phyloP scores from a whole-genome alignment of 2,888 invertebrate species.

The Pristionchus mayeri region DNA sequence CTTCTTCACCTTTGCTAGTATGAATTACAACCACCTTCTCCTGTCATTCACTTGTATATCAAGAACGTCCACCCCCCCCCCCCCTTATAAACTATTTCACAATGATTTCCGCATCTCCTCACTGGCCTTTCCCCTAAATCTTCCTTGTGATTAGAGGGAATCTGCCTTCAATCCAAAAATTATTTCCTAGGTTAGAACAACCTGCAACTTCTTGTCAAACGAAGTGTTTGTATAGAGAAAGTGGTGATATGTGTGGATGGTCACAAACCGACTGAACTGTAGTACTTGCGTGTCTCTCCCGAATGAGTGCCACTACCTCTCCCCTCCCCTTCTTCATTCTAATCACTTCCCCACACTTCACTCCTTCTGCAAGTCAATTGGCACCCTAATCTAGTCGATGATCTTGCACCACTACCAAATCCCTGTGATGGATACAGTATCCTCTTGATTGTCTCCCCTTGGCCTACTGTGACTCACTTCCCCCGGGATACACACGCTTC shows the following conservation, averaged over 20 bases:
- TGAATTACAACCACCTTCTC: slow-evolving; percentile 22
- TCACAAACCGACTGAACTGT: not conserved
- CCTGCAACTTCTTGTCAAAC: not conserved
- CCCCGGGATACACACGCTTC: not conserved
- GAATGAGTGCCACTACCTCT: not conserved
- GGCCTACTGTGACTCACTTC: not conserved
- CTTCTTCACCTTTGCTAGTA: not conserved
- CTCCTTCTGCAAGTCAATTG: slow-evolving; percentile 13
- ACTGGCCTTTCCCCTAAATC: too few relatives aligned
- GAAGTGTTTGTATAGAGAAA: slow-evolving; percentile 3
- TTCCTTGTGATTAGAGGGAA: too few relatives aligned
- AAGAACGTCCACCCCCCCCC: too few relatives aligned
- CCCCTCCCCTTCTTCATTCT: slow-evolving; percentile 2
- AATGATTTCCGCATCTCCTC: too few relatives aligned
- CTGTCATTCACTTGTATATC: not conserved
- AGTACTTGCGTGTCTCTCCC: not conserved
- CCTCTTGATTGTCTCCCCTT: not conserved
- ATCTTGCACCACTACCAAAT: not conserved
- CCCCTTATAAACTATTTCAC: too few relatives aligned
- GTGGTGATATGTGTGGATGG: not conserved
- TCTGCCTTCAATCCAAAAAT: too few relatives aligned
- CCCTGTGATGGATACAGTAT: not conserved
- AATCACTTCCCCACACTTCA: slow-evolving; percentile 25
- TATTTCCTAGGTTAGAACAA: too few relatives aligned
- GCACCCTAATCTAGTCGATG: not conserved